Percentiles rank a stretch among this genome's conserved stretches.
These are phyloP conservation scores for Argopecten irradians DNA, from an alignment of 1,140 invertebrate genomes.

Conservation along the genomic window DNA sequence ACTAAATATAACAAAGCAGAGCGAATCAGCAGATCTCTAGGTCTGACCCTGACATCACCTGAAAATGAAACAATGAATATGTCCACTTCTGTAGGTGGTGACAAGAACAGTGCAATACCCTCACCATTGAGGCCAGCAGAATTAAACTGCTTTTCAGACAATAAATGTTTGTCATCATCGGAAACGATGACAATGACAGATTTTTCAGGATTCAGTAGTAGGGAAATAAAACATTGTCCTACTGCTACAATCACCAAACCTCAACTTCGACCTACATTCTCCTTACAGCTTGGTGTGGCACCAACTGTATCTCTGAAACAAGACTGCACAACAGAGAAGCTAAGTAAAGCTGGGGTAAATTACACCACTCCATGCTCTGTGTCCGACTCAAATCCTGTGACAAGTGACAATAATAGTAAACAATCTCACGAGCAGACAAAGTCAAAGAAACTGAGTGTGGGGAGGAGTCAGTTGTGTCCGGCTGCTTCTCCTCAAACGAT, in stretches of 20 bases:
- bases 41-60: background rate
- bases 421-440: background rate
- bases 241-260: background rate
- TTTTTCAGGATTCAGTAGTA: conserved; percentile 22
- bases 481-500: conserved; percentile 49
- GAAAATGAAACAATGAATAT: background rate
- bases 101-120: background rate
- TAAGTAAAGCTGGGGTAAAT: background rate
- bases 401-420: background rate
- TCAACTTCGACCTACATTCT: conserved; percentile 1
- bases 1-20: background rate
- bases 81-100: background rate
- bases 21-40: background rate
- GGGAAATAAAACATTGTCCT: background rate
- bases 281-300: conserved; percentile 6
- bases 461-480: conserved; percentile 26
- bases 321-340: background rate
- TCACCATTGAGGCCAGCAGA: background rate
- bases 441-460: background rate
- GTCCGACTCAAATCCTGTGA: background rate
- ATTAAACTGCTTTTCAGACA: conserved; percentile 7
- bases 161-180: background rate
- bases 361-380: background rate
- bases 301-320: background rate
- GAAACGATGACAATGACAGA: conserved; percentile 25